These are phyloP conservation scores for Onychomys arenicola DNA, from an alignment of 2,797 vertebrate genomes.

Conservation along the genomic window DNA sequence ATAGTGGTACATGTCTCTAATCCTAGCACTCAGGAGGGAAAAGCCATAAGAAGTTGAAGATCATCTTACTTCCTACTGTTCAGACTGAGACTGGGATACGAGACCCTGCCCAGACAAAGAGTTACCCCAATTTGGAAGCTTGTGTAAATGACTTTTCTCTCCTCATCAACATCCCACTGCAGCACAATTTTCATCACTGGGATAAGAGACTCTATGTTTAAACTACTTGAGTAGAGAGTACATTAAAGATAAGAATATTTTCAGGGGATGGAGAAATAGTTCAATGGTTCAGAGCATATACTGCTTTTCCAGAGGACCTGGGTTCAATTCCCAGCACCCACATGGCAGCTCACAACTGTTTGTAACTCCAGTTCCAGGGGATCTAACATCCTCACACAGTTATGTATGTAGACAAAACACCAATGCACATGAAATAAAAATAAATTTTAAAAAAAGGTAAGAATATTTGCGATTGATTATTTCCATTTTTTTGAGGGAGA, in stretches of 20 bases:
- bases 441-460: background rate
- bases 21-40: background rate
- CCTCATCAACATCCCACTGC: background rate
- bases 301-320: background rate
- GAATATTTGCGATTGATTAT: background rate
- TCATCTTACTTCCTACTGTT: background rate
- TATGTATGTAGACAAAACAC: background rate
- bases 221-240: background rate
- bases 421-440: background rate
- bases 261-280: background rate
- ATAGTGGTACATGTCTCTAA: background rate
- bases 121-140: background rate
- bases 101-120: background rate
- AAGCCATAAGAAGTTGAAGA: background rate
- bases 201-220: background rate
- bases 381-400: background rate
- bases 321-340: background rate
- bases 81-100: background rate
- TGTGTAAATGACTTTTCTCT: background rate
- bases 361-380: background rate
- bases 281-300: background rate
- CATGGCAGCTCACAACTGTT: background rate
- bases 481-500: background rate
- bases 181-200: background rate
- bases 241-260: slow-evolving; percentile 5